Evolutionary conservation across 2,797 vertebrate species (phyloP), one percentile per base, ranked within the genome.

Genomic region (Macropodus opercularis): DNA sequence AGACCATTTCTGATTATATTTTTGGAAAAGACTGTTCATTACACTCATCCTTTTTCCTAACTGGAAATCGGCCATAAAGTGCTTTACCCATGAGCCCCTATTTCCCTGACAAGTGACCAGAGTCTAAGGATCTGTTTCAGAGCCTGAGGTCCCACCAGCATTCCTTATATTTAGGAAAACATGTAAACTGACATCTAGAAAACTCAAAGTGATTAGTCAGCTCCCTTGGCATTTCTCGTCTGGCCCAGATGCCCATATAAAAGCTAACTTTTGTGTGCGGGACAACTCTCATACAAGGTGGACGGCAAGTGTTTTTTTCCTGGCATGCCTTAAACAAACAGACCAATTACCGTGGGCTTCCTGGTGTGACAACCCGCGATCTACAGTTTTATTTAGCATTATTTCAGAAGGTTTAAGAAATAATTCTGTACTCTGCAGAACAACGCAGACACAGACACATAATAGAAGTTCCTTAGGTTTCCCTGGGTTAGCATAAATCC

Each of bases 151-250:
- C 79, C 80, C 60, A 70, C 65, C 72, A 72, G 79, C 85, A 91
- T 87, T 90, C 85, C 89, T 85, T 68, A 55, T 86, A 83, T 90
- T 90, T 87, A 88, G 80, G 77, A 90, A 91, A 90, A 88, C 87
- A 89, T 86, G 80, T 86, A 83, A 84, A 85, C 62, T 77, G 78
- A 81, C 55, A 63, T 75, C 29, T 72, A 87, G 84, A 83, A 86
- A 84, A 76, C 14, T 82, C 63, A 85, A 89, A 90, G 86, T 90
- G 62, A 86, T 77, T 80, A 87, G 85, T 89, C 85, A 85, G 85
- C 72, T 80, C 83, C 75, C 70, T 79, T 76, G 81, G 83, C 85
- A 64, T 75, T 84, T 77, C 72, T 81, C 68, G 59, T 40, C 51
- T 32, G 58, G 64, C 70, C 84, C 77, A 84, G 76, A 79, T 83